These are phyloP conservation scores for Lindbergichthys nudifrons DNA, from an alignment of 2,797 vertebrate species.

Conservation along the genomic window DNA sequence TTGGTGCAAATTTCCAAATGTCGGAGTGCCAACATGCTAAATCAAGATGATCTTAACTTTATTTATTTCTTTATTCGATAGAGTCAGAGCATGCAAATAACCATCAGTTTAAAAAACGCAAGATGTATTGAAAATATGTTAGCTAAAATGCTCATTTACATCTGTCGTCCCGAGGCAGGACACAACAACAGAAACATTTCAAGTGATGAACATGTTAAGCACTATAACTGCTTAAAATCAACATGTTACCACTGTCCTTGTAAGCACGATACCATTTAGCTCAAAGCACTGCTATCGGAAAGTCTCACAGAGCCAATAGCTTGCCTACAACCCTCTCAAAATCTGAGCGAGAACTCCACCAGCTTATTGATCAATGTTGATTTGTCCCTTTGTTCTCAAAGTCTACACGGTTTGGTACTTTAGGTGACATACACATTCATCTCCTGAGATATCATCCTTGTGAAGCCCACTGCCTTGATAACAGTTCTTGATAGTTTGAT, in stretches of 20 bases:
- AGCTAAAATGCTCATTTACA: too few relatives aligned
- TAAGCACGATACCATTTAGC: neutral
- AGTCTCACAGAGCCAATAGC: neutral
- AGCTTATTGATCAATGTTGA: conserved; percentile 23
- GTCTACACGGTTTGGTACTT: conserved; percentile 41
- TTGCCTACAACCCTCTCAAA: neutral
- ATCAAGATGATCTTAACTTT: neutral
- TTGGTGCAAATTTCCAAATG: neutral
- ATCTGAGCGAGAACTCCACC: neutral
- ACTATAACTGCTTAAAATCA: neutral
- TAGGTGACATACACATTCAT: conserved; percentile 7
- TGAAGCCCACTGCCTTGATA: conserved; percentile 9
- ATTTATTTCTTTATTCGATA: too few relatives aligned
- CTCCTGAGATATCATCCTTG: neutral
- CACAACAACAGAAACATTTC: too few relatives aligned
- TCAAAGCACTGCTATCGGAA: neutral
- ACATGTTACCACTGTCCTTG: neutral
- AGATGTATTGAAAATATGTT: too few relatives aligned
- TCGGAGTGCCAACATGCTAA: neutral
- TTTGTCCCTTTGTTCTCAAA: conserved; percentile 21
- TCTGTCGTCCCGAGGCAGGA: too few relatives aligned
- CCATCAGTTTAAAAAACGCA: too few relatives aligned
- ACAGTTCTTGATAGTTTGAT: conserved; percentile 27
- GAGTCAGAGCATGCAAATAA: too few relatives aligned
- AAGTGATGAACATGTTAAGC: neutral